Conservation (phyloP, 2,888 invertebrate genomes). For the Morpho helenor region DNA sequence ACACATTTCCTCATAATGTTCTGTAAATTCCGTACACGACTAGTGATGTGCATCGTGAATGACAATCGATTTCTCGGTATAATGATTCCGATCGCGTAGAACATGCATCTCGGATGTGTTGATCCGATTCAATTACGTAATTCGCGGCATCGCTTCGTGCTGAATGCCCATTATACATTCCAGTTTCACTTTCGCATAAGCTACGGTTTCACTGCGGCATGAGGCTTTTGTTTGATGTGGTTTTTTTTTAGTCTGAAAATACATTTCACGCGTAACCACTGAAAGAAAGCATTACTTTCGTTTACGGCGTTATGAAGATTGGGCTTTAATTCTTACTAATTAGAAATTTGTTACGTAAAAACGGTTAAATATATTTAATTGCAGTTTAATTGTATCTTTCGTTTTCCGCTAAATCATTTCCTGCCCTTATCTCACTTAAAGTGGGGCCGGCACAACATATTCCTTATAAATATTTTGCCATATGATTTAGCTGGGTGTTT, state of each 20-base stretch:
- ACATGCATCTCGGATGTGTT: conserved; percentile 36
- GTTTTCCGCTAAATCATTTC: too few species aligned
- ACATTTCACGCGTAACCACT: conserved; percentile 14
- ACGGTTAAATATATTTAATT: neutral
- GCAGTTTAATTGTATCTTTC: too few species aligned
- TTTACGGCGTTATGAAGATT: conserved; percentile 2
- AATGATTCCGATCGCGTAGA: conserved; percentile 46
- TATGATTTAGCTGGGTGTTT: too few species aligned
- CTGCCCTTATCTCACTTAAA: too few species aligned
- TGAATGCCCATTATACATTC: conserved; percentile 43
- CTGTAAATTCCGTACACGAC: conserved; percentile 7
- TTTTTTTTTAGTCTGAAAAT: conserved; percentile 13
- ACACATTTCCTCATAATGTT: conserved; percentile 14
- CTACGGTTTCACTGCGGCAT: conserved; percentile 53
- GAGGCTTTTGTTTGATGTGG: conserved; percentile 15
- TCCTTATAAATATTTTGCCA: too few species aligned
- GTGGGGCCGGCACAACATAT: too few species aligned
- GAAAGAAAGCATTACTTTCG: conserved; percentile 8
- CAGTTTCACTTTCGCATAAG: conserved; percentile 72
- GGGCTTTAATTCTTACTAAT: neutral
- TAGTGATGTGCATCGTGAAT: conserved; percentile 16
- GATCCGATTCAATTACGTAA: conserved; percentile 49
- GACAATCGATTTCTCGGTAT: conserved; percentile 30
- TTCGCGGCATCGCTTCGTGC: conserved; percentile 46
- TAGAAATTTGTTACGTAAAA: conserved; percentile 6